Evolutionary conservation across 2,113 vertebrate genomes (phyloP).

Genomic region (Pogonocichla stellata): DNA sequence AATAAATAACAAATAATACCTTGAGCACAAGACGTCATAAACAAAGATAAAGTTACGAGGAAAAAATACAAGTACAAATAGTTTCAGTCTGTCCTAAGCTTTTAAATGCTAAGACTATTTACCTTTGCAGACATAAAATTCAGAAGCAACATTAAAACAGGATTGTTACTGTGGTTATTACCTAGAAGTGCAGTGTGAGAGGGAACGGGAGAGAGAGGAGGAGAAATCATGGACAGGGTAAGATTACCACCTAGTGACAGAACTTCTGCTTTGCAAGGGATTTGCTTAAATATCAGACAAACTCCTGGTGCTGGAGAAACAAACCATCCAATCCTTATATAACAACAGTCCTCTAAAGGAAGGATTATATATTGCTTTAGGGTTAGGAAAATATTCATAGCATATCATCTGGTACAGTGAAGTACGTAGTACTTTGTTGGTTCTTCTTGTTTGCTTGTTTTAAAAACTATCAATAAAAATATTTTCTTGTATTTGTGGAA

Average conservation of each 20-base stretch:
- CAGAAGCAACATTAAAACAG: background rate
- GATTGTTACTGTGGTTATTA: background rate
- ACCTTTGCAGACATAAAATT: background rate
- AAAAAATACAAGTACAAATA: background rate
- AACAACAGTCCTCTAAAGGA: background rate
- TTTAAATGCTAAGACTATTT: background rate
- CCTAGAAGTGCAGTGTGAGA: accelerated
- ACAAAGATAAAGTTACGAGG: background rate
- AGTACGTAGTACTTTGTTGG: accelerated
- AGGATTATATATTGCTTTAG: background rate
- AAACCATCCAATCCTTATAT: background rate
- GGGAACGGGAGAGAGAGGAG: no score
- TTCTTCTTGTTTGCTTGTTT: background rate
- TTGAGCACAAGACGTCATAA: background rate
- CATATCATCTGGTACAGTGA: background rate
- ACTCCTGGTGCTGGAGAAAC: background rate
- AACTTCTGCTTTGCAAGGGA: background rate
- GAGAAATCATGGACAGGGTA: background rate
- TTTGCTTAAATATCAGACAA: accelerated
- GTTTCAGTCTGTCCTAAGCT: background rate
- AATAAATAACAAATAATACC: background rate
- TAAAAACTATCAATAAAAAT: background rate
- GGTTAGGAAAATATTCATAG: background rate
- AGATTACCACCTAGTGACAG: slow-evolving; percentile 52
- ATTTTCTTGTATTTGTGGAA: background rate